Evolutionary conservation across 2,888 invertebrate genomes (phyloP), one percentile per base, ranked within the genome.

Genomic region (Holacanthella duospinosa): DNA sequence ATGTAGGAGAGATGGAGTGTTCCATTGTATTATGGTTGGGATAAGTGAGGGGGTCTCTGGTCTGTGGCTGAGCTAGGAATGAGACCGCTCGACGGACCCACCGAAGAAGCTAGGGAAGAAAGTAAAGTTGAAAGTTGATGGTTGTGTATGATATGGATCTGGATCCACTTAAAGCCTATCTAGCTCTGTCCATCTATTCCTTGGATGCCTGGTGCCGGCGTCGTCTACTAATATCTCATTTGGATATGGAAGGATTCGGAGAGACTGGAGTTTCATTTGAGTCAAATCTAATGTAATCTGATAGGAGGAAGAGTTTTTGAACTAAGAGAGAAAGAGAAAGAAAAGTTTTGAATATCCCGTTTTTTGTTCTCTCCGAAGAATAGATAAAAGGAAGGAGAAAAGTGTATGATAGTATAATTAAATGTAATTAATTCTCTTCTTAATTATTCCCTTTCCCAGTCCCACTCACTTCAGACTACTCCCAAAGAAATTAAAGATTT

Each of bases 371-470:
- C 57, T 62, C 59, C 36, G 68, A 48, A 62, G 64, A 65, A 65
- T 55, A 66, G 59, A 63, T 9, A 21, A 48, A 48, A 21, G 21
- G 48, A 21, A 48, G 21, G 48, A 62, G 65, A 59, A 67, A 66
- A 70, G 65, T 67, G 66, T 69, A 69, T 69, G 70, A 69, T 66
- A 68, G 72, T 66, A 69, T 69, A 72, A 72, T 72, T 72, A 72
- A 71, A 68, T 68, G 69, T 69, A 71, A 71, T 72, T 72, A 72
- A 72, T 72, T 72, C 68, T 65, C 68, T 65, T 69, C 70, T 72
- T 72, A 72, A 72, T 72, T 72, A 69, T 69, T 64, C 64, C 59
- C 63, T 66, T 62, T 69, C 61, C 36, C 6, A 36, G n/a, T n/a
- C n/a, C n/a, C n/a, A n/a, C n/a, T n/a, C n/a, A n/a, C n/a, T n/a